Evolutionary conservation across 2,888 invertebrate genomes (phyloP).

Genomic region (Parascotia fuliginaria): DNA sequence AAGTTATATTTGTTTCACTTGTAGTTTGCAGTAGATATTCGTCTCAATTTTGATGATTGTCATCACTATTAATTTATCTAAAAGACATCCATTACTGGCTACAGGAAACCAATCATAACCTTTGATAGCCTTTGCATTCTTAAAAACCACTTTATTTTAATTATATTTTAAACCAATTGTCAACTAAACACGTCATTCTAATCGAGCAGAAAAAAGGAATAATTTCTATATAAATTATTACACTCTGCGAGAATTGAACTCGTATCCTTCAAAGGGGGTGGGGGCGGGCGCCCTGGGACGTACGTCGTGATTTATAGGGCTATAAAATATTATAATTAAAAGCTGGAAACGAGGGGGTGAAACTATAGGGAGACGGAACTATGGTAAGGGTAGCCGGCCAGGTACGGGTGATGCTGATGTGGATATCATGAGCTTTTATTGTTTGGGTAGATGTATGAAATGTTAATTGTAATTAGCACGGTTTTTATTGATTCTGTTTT

Average conservation of each 20-base stretch:
- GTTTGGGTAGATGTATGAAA: not conserved
- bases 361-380: constrained; percentile 79
- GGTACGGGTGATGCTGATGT: constrained; percentile 22
- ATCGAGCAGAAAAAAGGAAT: constrained; percentile 70
- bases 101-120: no score
- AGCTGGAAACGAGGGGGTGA: constrained; percentile 78
- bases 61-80: no score
- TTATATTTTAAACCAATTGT: not conserved
- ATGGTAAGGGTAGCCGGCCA: constrained; percentile 64
- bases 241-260: constrained; percentile 88
- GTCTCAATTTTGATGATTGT: no score
- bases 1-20: no score
- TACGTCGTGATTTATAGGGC: constrained; percentile 89
- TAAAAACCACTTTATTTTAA: not conserved
- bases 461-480: not conserved
- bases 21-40: no score
- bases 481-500: not conserved
- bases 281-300: constrained; percentile 73
- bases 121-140: no score
- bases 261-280: constrained; percentile 86
- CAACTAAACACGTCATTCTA: constrained; percentile 30
- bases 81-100: no score
- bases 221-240: constrained; percentile 90
- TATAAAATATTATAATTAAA: constrained; percentile 93
- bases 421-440: constrained; percentile 9